A percentile compares a stretch with the other conserved stretches of the same genome.
Evolutionary conservation across 2,797 vertebrate genomes (phyloP).

Genomic region (Setipinna tenuifilis): DNA sequence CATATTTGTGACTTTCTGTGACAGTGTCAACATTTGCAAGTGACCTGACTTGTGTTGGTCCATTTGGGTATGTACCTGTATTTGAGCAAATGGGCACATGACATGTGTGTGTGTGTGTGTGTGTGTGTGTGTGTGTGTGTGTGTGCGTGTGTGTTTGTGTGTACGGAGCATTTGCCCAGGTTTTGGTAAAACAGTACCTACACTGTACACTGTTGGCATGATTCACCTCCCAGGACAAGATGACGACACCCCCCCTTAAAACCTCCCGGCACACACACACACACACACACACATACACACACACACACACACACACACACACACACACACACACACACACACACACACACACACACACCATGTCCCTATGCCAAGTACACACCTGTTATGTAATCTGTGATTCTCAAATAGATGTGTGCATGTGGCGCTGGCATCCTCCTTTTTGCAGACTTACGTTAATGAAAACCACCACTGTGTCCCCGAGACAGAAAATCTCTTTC

Average conservation of each 20-base stretch:
- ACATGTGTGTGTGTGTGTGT: background rate
- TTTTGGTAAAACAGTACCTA: background rate
- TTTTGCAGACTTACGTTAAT: conserved; percentile 27
- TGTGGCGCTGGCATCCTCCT: conserved; percentile 20
- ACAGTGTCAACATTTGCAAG: too few relatives aligned
- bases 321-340: conserved; percentile 3
- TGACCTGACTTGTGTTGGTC: too few relatives aligned
- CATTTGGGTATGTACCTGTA: background rate
- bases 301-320: conserved; percentile 25
- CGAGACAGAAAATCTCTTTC: conserved; percentile 10
- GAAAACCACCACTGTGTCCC: conserved; percentile 55
- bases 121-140: background rate
- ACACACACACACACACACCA: conserved; percentile 28
- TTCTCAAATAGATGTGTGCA: conserved; percentile 57
- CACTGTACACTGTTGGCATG: background rate
- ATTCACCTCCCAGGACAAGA: background rate
- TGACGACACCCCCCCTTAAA: background rate
- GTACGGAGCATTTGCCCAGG: background rate
- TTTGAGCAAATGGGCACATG: too few relatives aligned
- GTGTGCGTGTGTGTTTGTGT: background rate
- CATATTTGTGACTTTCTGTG: too few relatives aligned
- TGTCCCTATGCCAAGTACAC: conserved; percentile 30
- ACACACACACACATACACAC: conserved; percentile 27
- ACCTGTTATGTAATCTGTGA: conserved; percentile 52
- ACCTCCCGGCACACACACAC: background rate